phyloP scores from a whole-genome alignment of 2,113 vertebrate species.

The Lepus americanus region DNA sequence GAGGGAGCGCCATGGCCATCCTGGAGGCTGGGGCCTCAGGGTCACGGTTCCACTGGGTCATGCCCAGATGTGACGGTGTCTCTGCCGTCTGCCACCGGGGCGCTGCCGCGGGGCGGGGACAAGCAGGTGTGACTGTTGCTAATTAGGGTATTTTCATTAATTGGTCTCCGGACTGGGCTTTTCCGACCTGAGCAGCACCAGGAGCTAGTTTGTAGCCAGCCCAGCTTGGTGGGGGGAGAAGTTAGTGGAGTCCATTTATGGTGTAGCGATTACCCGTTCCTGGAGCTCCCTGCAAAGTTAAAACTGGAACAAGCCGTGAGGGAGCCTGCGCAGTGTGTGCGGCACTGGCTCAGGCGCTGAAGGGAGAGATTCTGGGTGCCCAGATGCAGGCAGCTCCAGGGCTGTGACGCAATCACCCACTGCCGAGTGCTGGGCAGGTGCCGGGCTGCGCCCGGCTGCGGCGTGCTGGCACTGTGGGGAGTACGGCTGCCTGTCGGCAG shows the following conservation, averaged over 20 bases:
- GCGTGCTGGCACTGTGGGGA: neutral
- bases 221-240: neutral
- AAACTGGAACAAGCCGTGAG: accelerated
- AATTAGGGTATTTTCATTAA: no score
- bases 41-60: neutral
- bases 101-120: neutral
- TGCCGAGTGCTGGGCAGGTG: neutral
- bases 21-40: neutral
- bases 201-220: neutral
- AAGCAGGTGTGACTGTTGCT: neutral
- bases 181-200: accelerated
- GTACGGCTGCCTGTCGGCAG: neutral
- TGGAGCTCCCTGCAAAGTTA: neutral
- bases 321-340: accelerated
- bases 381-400: neutral
- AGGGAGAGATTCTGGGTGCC: neutral
- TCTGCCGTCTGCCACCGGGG: neutral
- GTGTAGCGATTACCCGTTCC: neutral
- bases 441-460: neutral
- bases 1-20: neutral
- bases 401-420: accelerated
- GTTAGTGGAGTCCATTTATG: neutral
- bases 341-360: accelerated
- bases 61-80: neutral
- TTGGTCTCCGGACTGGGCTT: no score